Percentiles rank a stretch among this genome's conserved stretches.
Evolutionary conservation across 1,140 invertebrate genomes (phyloP).

Genomic region (Drosophila santomea): DNA sequence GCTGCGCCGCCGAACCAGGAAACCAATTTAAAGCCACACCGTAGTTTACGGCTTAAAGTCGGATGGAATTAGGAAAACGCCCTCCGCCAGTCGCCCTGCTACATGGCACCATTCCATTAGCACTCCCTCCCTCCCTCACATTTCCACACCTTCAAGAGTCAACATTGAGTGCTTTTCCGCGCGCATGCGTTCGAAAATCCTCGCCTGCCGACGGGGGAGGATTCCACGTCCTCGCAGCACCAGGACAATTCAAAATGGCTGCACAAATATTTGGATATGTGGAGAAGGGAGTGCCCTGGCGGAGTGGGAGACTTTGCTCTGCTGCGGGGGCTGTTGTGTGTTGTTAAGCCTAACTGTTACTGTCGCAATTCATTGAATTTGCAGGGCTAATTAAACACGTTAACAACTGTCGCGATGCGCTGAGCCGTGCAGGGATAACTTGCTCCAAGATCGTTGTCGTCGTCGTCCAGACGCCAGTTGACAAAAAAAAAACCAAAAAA

Average conservation of each 20-base stretch:
- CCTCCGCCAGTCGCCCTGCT: conserved; percentile 1
- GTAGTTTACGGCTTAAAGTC: conserved; percentile 34
- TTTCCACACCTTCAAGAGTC: not conserved
- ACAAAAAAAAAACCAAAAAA: conserved; percentile 11
- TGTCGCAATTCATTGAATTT: conserved; percentile 82
- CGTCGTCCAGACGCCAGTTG: conserved; percentile 66
- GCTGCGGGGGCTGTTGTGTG: conserved; percentile 13
- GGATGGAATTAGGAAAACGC: conserved; percentile 18
- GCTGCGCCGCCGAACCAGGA: not conserved
- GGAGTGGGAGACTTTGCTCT: not conserved
- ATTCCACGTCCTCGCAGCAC: conserved; percentile 29
- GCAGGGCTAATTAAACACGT: conserved; percentile 83
- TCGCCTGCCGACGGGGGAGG: conserved; percentile 30
- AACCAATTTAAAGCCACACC: conserved; percentile 40
- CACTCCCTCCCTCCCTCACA: not conserved
- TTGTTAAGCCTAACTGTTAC: conserved; percentile 80
- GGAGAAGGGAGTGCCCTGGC: conserved; percentile 46
- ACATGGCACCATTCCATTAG: not conserved
- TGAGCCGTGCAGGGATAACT: conserved; percentile 78
- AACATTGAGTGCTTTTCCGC: conserved; percentile 29
- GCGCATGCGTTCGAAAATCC: conserved; percentile 55
- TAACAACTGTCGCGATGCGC: conserved; percentile 79
- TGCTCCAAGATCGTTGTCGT: conserved; percentile 66
- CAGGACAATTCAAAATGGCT: conserved; percentile 79
- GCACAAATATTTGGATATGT: conserved; percentile 73